Percentiles rank a stretch among this genome's conserved stretches.
Conservation (phyloP, 2,113 vertebrate species). For the Menura novaehollandiae region DNA sequence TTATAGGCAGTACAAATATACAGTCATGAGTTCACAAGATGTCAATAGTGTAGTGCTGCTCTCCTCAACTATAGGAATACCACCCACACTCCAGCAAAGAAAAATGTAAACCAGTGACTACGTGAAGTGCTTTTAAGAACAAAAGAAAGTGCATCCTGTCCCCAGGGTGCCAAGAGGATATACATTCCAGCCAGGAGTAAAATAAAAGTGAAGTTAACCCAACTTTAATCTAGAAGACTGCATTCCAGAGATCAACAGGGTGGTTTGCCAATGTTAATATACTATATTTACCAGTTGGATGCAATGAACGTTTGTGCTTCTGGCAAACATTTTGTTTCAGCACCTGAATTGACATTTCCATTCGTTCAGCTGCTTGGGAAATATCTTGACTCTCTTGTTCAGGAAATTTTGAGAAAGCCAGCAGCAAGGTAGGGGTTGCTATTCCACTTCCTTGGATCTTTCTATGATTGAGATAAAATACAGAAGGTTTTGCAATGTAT, state of each 20-base stretch:
- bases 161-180: background rate
- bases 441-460: slow-evolving; percentile 28
- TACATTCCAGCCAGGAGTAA: background rate
- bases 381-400: slow-evolving; percentile 68
- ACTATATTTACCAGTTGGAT: slow-evolving; percentile 68
- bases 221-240: background rate
- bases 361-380: slow-evolving; percentile 80
- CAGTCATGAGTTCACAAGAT: background rate
- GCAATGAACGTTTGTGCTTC: slow-evolving; percentile 49
- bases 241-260: background rate
- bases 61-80: background rate
- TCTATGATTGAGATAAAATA: slow-evolving; percentile 30
- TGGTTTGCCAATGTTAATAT: background rate
- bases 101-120: background rate
- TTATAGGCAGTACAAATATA: background rate
- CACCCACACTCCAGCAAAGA: background rate
- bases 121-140: background rate
- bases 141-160: background rate
- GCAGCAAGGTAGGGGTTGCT: slow-evolving; percentile 43
- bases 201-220: background rate
- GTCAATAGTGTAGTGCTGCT: background rate
- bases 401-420: slow-evolving; percentile 70
- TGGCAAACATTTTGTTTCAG: slow-evolving; percentile 58
- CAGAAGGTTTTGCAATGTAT: background rate
- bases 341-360: slow-evolving; percentile 73